Base-by-base conservation (phyloP, 2,113 vertebrate species). In the Pseudorhombus dupliciocellatus region DNA sequence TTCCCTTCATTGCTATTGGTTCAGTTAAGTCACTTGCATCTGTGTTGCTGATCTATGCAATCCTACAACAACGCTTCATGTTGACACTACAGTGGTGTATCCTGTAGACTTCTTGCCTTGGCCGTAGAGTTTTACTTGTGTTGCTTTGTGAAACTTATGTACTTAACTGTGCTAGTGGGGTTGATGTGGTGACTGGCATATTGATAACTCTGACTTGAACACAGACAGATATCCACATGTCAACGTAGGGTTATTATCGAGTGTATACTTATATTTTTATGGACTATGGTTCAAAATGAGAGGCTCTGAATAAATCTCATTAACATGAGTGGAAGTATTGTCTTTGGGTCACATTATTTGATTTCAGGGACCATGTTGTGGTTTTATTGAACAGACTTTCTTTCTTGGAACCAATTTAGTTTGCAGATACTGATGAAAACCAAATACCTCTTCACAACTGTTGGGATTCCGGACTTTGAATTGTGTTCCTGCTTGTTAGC, bases 21-120 rank as follows among this genome's bases (percentile, higher is more conserved):
- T 79, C 53, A 78, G 54, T 86, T 77, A 25, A 67, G 60, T 74
- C 80, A 68, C 73, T 85, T 84, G 87, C 84, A 86, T 77, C 80
- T 78, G 74, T 79, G 86, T 90, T 79, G 88, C 74, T 88, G 75
- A 91, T 86, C 89, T 93, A 91, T 93, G 89, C 93, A 93, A 91
- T 83, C 75, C 70, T 79, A 67, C 77, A 60, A 51, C 70, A 84
- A 73, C 61, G 80, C 79, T 87, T 83, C 79, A 69, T 66, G 58
- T 67, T 81, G 77, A 83, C 75, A 73, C 66, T 75, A 46, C 74
- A 77, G 76, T 73, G 82, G 74, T 86, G 80, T 84, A 60, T 79
- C 62, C 66, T 82, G 80, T 84, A 83, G 78, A 69, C 65, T 74
- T 77, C 69, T 84, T 66, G 84, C 76, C 78, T 88, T 84, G 78